Conservation (phyloP, 2,113 vertebrate genomes). For the Saguinus imperator region DNA sequence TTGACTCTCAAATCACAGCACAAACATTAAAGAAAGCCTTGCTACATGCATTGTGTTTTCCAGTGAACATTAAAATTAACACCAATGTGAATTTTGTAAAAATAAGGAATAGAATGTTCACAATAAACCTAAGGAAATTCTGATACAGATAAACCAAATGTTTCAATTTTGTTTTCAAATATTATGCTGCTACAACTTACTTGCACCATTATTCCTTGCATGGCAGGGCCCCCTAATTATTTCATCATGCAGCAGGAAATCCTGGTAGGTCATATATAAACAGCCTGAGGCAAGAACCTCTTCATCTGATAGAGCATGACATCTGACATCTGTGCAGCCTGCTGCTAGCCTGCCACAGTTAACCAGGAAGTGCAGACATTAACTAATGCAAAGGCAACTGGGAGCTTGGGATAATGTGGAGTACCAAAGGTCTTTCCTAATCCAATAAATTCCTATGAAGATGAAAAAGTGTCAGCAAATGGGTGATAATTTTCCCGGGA, state of each 20-base stretch:
- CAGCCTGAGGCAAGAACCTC: slow-evolving; percentile 88
- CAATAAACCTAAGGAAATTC: slow-evolving; percentile 75
- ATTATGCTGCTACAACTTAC: slow-evolving; percentile 84
- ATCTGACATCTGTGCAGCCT: slow-evolving; percentile 90
- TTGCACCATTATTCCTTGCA: slow-evolving; percentile 82
- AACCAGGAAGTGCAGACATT: slow-evolving; percentile 69
- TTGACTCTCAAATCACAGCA: slow-evolving; percentile 60
- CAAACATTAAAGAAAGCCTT: slow-evolving; percentile 66
- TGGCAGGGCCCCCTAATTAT: slow-evolving; percentile 90
- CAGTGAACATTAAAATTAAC: slow-evolving; percentile 67
- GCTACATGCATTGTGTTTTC: slow-evolving; percentile 73
- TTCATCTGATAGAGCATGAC: slow-evolving; percentile 89
- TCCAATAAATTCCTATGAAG: slow-evolving; percentile 69
- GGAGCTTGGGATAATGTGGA: slow-evolving; percentile 40
- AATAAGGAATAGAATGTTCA: slow-evolving; percentile 76
- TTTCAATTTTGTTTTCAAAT: slow-evolving; percentile 82
- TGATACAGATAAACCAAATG: slow-evolving; percentile 81
- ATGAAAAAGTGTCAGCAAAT: slow-evolving; percentile 40
- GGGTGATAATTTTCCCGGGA: neutral
- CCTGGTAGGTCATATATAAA: slow-evolving; percentile 93
- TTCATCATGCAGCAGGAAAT: slow-evolving; percentile 95
- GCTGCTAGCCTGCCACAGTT: slow-evolving; percentile 80
- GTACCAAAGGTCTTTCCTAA: slow-evolving; percentile 78
- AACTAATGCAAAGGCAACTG: slow-evolving; percentile 62
- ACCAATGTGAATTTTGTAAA: slow-evolving; percentile 77